A percentile compares a stretch with the other conserved stretches of the same genome.
Conservation (phyloP, 2,113 vertebrate species). For the Gymnogyps californianus region DNA sequence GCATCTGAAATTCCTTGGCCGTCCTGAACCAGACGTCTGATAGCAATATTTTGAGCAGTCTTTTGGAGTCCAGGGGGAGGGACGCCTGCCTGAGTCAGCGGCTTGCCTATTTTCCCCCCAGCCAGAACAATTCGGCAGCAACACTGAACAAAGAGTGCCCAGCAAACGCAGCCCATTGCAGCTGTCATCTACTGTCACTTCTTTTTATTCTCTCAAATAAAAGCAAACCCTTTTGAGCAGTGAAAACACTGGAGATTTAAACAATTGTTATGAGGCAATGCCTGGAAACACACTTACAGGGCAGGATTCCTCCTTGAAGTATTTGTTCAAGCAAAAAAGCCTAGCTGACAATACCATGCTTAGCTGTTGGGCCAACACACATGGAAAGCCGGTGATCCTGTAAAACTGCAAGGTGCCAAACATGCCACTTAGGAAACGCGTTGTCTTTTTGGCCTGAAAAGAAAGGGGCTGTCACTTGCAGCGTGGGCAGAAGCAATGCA, state of each 20-base stretch:
- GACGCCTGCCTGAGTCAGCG: background rate
- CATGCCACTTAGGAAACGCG: background rate
- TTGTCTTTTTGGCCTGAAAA: background rate
- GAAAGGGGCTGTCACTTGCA: background rate
- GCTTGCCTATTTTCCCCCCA: background rate
- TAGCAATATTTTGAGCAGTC: background rate
- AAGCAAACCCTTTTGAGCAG: conserved; percentile 48
- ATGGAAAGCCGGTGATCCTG: background rate
- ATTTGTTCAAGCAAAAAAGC: background rate
- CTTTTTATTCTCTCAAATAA: conserved; percentile 52
- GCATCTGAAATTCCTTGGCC: background rate
- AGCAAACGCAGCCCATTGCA: conserved; percentile 43
- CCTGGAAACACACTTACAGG: conserved; percentile 11
- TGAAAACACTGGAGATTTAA: conserved; percentile 41
- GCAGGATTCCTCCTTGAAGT: conserved; percentile 2
- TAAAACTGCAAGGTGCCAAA: background rate
- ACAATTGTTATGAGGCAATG: conserved; percentile 50
- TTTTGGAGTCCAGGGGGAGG: background rate
- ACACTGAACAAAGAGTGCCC: background rate
- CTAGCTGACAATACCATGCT: background rate
- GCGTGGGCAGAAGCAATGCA: background rate
- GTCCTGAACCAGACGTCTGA: background rate
- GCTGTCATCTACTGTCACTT: conserved; percentile 63
- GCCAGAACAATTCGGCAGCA: conserved; percentile 6
- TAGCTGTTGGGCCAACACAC: background rate